A percentile compares a stretch with the other conserved stretches of the same genome.
These are phyloP conservation scores for Celastrina argiolus DNA, from an alignment of 2,888 invertebrate species.

Conservation along the genomic window DNA sequence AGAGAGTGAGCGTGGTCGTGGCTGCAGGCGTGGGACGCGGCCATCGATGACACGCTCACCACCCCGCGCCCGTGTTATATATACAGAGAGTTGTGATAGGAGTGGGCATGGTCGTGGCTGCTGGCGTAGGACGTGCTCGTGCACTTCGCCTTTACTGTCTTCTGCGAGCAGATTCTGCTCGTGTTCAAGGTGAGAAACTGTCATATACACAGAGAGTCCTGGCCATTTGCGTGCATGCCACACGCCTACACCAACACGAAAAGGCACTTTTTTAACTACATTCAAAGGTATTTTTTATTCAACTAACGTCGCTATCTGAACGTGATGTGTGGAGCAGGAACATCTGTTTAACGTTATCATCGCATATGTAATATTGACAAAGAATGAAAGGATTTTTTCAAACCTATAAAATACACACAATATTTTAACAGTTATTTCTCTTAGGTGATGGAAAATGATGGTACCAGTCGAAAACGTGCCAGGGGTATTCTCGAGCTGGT, in stretches of 20 bases:
- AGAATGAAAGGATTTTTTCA: background rate
- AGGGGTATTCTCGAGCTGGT: conserved; percentile 51
- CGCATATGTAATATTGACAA: no score
- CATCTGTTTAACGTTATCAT: no score
- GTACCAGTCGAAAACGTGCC: conserved; percentile 45
- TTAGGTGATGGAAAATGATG: conserved; percentile 57
- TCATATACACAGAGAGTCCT: background rate
- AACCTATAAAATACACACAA: background rate
- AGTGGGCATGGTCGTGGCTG: no score
- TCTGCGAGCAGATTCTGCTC: conserved; percentile 52
- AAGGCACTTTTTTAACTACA: no score
- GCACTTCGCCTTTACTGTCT: conserved; percentile 51
- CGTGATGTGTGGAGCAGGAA: no score
- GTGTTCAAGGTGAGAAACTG: conserved; percentile 52
- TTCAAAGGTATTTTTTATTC: no score
- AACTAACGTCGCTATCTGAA: no score
- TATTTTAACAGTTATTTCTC: background rate
- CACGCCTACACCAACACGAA: no score
- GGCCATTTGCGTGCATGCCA: no score
- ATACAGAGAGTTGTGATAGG: background rate
- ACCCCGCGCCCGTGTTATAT: no score
- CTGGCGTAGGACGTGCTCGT: no score
- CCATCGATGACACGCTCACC: conserved; percentile 41
- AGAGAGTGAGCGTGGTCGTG: conserved; percentile 70
- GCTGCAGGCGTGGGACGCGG: conserved; percentile 53